Percentiles rank a stretch among this genome's conserved stretches.
These are phyloP conservation scores for Euura saliciscinereae DNA, from an alignment of 1,140 invertebrate species.

Conservation along the genomic window DNA sequence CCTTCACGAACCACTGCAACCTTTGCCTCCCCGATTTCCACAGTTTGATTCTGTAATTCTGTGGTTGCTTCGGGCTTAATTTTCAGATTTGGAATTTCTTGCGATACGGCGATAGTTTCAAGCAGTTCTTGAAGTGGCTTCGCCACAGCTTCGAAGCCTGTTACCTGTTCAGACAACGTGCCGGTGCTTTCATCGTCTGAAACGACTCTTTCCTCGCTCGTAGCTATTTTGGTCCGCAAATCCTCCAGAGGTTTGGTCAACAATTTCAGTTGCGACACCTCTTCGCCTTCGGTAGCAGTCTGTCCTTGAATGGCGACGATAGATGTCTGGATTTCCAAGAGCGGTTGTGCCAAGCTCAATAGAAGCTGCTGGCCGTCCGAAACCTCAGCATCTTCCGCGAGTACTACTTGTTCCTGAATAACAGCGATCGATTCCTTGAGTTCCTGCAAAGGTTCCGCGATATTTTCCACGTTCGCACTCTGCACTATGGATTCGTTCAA, in stretches of 20 bases:
- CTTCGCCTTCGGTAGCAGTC: conserved; percentile 2
- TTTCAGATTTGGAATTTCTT: not conserved
- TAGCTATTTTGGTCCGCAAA: not conserved
- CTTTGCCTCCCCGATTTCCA: conserved; percentile 46
- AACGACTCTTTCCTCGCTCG: conserved; percentile 10
- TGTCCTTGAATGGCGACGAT: conserved; percentile 18
- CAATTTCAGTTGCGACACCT: not conserved
- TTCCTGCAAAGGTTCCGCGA: conserved; percentile 30
- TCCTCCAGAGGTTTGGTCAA: conserved; percentile 11
- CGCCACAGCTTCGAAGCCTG: conserved; percentile 11
- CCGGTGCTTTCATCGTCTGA: not conserved
- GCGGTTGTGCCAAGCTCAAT: conserved; percentile 11
- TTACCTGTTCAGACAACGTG: not conserved
- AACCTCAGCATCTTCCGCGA: not conserved
- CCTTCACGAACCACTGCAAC: conserved; percentile 19
- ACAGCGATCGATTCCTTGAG: conserved; percentile 31
- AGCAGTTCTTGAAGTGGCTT: conserved; percentile 11
- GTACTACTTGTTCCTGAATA: conserved; percentile 21
- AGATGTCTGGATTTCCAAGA: conserved; percentile 15
- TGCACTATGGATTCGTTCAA: not conserved
- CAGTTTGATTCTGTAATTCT: not conserved
- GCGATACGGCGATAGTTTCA: not conserved
- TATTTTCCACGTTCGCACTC: not conserved
- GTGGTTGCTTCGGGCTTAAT: not conserved
- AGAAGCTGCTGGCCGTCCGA: conserved; percentile 7